Conservation (phyloP, 2,888 invertebrate species). For the Leptothorax acervorum region DNA sequence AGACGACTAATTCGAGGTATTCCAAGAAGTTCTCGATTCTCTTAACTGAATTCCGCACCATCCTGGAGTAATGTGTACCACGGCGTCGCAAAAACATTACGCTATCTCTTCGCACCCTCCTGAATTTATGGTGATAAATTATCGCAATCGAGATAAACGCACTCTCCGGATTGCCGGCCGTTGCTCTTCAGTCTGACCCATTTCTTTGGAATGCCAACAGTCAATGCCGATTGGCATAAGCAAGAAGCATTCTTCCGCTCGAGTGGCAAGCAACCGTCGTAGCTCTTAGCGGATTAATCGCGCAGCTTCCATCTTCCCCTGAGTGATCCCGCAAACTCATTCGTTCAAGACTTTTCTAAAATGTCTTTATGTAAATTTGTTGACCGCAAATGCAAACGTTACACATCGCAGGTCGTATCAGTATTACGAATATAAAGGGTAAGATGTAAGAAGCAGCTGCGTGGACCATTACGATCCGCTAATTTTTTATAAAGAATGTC, state of each 20-base stretch:
- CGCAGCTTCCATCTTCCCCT: neutral
- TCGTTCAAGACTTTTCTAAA: slow-evolving; percentile 16
- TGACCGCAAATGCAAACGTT: neutral
- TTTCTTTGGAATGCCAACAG: slow-evolving; percentile 34
- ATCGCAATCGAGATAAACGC: slow-evolving; percentile 47
- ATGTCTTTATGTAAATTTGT: slow-evolving; percentile 9
- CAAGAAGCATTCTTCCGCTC: slow-evolving; percentile 46
- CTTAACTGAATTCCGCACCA: slow-evolving; percentile 43
- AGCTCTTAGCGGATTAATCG: slow-evolving; percentile 54
- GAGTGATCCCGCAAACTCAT: slow-evolving; percentile 14
- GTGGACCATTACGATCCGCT: neutral
- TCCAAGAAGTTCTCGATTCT: slow-evolving; percentile 53
- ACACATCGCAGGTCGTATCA: too few species aligned
- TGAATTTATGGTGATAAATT: slow-evolving; percentile 59
- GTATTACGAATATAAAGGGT: neutral
- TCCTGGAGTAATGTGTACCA: slow-evolving; percentile 14
- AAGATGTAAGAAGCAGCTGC: neutral
- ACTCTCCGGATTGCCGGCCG: slow-evolving; percentile 46
- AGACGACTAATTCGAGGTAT: slow-evolving; percentile 44
- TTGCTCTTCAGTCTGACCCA: slow-evolving; percentile 29
- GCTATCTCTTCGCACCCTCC: slow-evolving; percentile 25
- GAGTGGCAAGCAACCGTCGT: slow-evolving; percentile 39
- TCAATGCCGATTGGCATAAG: slow-evolving; percentile 53
- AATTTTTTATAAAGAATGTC: neutral
- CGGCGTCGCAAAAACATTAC: slow-evolving; percentile 38